Conservation (phyloP, 2,888 invertebrate species). For the Eupithecia pulchellata region DNA sequence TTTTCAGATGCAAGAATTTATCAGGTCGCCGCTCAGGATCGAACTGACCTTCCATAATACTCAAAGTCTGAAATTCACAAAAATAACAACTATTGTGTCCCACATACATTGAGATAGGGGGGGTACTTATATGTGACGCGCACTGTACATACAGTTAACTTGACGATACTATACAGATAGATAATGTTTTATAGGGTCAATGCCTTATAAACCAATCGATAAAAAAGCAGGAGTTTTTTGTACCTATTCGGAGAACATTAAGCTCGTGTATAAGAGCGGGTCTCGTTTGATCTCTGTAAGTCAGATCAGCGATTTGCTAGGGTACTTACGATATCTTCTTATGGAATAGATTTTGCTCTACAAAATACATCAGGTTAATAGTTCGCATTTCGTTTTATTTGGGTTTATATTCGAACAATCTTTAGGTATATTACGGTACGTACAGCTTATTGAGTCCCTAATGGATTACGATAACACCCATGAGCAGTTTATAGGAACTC, state of each 20-base stretch:
- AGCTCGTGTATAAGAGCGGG: background rate
- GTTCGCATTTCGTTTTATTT: too few relatives aligned
- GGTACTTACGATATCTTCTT: background rate
- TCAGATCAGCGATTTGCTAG: background rate
- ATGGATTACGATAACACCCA: background rate
- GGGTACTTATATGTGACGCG: too few relatives aligned
- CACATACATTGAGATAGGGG: too few relatives aligned
- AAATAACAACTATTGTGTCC: too few relatives aligned
- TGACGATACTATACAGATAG: conserved; percentile 47
- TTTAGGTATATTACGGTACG: too few relatives aligned
- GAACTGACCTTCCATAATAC: too few relatives aligned
- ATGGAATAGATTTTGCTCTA: background rate
- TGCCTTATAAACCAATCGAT: conserved; percentile 27
- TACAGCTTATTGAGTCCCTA: background rate
- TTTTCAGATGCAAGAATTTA: too few relatives aligned
- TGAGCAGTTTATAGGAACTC: background rate
- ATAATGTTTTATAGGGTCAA: conserved; percentile 43
- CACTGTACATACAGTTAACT: conserved; percentile 42
- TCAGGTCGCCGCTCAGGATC: too few relatives aligned
- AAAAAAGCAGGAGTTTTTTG: conserved; percentile 21
- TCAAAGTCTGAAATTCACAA: too few relatives aligned
- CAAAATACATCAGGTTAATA: too few relatives aligned
- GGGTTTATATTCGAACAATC: too few relatives aligned
- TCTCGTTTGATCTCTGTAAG: background rate
- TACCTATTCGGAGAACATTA: conserved; percentile 3